These are phyloP conservation scores for Nestor notabilis DNA, from an alignment of 2,113 vertebrate genomes.

Conservation along the genomic window DNA sequence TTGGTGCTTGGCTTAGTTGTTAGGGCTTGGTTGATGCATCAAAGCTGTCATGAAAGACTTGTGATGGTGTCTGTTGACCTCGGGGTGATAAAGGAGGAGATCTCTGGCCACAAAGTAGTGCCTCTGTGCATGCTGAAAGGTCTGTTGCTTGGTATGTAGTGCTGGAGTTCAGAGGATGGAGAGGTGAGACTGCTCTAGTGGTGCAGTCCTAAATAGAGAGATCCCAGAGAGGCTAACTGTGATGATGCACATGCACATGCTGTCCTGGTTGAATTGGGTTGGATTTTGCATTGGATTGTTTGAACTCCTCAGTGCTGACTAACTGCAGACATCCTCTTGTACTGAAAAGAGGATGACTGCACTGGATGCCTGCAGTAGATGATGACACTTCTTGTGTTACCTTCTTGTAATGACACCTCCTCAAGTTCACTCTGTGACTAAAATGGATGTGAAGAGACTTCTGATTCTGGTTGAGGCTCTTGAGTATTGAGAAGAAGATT, in stretches of 20 bases:
- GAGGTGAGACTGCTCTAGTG: not conserved
- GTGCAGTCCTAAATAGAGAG: too few relatives aligned
- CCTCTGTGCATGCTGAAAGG: not conserved
- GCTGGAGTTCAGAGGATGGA: not conserved
- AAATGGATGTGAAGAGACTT: not conserved
- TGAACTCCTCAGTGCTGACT: not conserved
- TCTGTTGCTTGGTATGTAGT: not conserved
- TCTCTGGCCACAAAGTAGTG: not conserved
- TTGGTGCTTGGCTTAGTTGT: not conserved
- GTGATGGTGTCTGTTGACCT: not conserved
- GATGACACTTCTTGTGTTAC: not conserved
- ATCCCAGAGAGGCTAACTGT: not conserved
- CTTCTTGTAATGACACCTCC: not conserved
- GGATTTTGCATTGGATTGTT: not conserved
- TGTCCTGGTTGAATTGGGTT: not conserved
- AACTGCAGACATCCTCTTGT: not conserved
- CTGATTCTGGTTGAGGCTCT: not conserved
- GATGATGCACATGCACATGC: accelerated
- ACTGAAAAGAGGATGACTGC: not conserved
- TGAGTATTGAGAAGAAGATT: not conserved
- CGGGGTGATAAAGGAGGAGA: accelerated
- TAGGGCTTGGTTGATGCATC: not conserved
- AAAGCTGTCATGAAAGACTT: not conserved
- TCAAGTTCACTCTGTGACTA: not conserved
- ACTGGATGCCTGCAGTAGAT: not conserved